phyloP scores from a whole-genome alignment of 2,113 vertebrate genomes.

The Alethe diademata region DNA sequence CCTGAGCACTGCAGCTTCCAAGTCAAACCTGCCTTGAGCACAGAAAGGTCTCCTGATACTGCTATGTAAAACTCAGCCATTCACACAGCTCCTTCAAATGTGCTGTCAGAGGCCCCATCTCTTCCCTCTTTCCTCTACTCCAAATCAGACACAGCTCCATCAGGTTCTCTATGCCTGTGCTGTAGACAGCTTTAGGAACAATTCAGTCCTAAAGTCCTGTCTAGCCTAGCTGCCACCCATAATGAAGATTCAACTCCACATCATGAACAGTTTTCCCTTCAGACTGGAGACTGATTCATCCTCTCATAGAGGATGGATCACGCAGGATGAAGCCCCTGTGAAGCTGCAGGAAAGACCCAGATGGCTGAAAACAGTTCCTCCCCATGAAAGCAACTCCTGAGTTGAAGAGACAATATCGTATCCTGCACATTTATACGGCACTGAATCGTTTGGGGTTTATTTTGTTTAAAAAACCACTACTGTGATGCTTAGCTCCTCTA shows the following conservation, averaged over 20 bases:
- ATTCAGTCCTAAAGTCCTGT: background rate
- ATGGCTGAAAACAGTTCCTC: background rate
- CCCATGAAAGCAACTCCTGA: background rate
- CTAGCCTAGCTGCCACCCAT: background rate
- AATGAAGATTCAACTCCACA: background rate
- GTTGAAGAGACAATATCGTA: background rate
- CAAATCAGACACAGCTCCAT: background rate
- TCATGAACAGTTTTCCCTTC: background rate
- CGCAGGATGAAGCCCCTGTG: background rate
- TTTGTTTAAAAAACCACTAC: background rate
- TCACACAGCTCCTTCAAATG: background rate
- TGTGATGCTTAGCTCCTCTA: background rate
- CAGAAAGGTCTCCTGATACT: background rate
- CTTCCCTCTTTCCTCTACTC: background rate
- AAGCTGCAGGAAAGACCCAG: background rate
- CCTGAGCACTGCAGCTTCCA: background rate
- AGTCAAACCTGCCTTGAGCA: background rate
- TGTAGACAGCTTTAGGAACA: background rate
- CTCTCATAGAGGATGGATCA: background rate
- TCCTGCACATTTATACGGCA: background rate
- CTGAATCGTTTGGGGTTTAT: background rate
- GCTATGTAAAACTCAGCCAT: background rate
- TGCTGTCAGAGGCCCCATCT: background rate
- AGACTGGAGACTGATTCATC: background rate
- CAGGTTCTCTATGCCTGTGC: background rate